phyloP scores from a whole-genome alignment of 2,797 vertebrate genomes.

The Propithecus perrieri region DNA sequence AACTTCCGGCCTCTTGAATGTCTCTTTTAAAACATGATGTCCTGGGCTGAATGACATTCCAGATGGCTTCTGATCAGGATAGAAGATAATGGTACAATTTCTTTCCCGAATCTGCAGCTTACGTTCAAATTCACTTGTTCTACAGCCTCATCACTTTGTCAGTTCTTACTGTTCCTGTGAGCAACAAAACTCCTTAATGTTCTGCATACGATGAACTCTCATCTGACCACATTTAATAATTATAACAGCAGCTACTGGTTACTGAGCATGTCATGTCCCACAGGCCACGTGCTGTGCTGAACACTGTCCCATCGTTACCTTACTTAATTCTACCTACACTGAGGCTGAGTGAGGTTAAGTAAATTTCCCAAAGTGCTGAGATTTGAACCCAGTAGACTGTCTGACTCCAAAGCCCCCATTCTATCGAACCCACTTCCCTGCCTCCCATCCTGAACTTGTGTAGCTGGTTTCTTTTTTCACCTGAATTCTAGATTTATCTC shows the following conservation, averaged over 20 bases:
- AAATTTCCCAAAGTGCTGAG: background rate
- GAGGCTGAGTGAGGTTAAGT: background rate
- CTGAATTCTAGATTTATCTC: background rate
- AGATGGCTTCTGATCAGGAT: background rate
- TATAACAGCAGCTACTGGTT: background rate
- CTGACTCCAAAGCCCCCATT: background rate
- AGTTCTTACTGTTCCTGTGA: background rate
- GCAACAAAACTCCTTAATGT: background rate
- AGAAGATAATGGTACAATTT: rapidly evolving
- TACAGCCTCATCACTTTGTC: background rate
- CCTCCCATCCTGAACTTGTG: background rate
- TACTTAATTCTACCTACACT: background rate
- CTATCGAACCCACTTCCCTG: background rate
- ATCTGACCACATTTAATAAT: background rate
- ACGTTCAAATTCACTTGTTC: background rate
- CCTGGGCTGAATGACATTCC: background rate
- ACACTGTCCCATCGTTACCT: rapidly evolving
- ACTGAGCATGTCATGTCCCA: background rate
- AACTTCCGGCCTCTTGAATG: background rate
- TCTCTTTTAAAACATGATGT: background rate
- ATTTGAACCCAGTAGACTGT: background rate
- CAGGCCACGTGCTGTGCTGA: background rate
- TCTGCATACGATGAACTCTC: background rate
- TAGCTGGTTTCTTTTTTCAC: background rate
- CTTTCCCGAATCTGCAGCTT: background rate